Evolutionary conservation across 1,140 invertebrate species (phyloP), one percentile per base, ranked within the genome.

Genomic region (Zaprionus nigranus): DNA sequence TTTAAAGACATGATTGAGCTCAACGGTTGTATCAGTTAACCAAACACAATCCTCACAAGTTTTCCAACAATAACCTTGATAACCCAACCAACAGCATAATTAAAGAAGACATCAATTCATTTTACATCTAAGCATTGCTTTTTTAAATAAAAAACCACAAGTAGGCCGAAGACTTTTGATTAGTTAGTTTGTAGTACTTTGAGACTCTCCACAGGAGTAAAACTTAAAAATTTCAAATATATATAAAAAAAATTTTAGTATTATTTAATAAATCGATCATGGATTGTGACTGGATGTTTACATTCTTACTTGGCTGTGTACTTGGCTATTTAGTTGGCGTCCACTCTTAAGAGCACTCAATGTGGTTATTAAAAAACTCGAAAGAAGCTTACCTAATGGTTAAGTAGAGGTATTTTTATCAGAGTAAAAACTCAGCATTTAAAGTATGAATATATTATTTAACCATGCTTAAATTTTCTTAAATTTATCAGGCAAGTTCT

Each of bases 251-350:
- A 15, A n/a, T 24, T 12, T 56, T 24, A 22, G 46, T 49, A 43
- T 46, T 49, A 22, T 51, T 51, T 13, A 13, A 13, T 11, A 43
- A 17, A 56, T 38, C 36, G 13, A 38, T 13, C 17, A 86, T 87
- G 83, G 82, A 87, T 13, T 58, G 79, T 46, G 83, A 86, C 30
- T 77, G 65, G 58, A 1, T 79, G 0, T 13, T 70, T 0, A 79
- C 56, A 1, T 70, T 86, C 3, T 22, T 79, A 15, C 26, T 86
- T 5, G 83, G 83, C 11, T 68, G 80, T 40, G 24, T 87, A 22
- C 30, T 77, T 22, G 83, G 82, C 4, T 82, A 75, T 68, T 66
- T 73, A 11, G 30, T 86, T 58, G 76, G 81, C 36, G 17, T 54
- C 17, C 26, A 75, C 17, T 28, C 28, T 24, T 62, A 63, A 24